Base-by-base conservation (phyloP, 2,113 vertebrate species). In the Illadopsis cleaveri region DNA sequence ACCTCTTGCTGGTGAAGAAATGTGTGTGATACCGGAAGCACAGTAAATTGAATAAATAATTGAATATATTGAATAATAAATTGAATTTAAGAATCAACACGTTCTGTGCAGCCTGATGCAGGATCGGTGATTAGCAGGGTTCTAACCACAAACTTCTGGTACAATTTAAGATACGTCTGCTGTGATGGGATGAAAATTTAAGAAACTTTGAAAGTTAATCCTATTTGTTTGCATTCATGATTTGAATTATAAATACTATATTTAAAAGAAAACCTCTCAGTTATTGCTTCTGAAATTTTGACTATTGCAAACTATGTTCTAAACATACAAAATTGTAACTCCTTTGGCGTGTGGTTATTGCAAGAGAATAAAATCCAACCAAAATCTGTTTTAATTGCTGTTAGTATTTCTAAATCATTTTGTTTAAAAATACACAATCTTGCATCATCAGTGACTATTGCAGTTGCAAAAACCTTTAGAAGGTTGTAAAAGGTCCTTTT, bases 131-230 rank as follows among this genome's bases (percentile, higher is more conserved):
- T 27, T 22, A 61, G 9, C 31, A 87, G 31, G 8, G 19, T 42
- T 70, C 23, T 68, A 58, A 73, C 48, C 21, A 19, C 0, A 0
- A 47, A 37, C 25, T 64, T 60, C 14, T 8, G 12, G 10, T 45
- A 44, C 5, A 3, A 53, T 79, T 69, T 40, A 48, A 70, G 12
- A 9, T 60, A 30, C 2, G 6, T 27, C 24, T 64, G 9, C 69
- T 95, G 24, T 45, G 56, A 71, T 66, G 25, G 19, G 45, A 65
- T 64, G 66, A 82, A 70, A 62, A 71, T 33, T 21, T 3, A 71
- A 65, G 28, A 45, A 75, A 45, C 22, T 54, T 58, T 14, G 1
- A 6, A 57, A 66, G 4, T 45, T 15, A 66, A 44, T 82, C 19
- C 2, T 38, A 3, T 25, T 70, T 47, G 48, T 65, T 72, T 54